Base-by-base conservation (phyloP, 2,888 invertebrate genomes). In the Eilema depressum region DNA sequence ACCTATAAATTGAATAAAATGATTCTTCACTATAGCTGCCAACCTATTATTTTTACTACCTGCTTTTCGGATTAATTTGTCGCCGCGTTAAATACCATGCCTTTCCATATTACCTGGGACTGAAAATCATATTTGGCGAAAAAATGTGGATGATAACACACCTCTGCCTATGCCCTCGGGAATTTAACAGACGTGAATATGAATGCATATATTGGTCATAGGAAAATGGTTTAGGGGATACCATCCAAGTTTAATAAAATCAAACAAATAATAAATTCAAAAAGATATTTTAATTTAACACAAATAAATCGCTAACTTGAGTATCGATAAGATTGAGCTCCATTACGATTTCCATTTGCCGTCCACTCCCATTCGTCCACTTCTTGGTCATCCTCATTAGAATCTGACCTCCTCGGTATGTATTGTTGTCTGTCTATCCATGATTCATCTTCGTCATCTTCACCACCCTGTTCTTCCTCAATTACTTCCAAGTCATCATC, bases 311-410 rank as follows among this genome's bases (percentile, higher is more conserved):
- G 85, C 85, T 94, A 93, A 90, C 93, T 92, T 80, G 88, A 85
- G 81, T 92, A 92, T 77, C 92, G 91, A 83, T 88, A 91, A 82
- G 90, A 85, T 89, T 94, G 93, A 91, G 92, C 91, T 77, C 93
- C 94, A 71, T 84, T 88, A 71, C 86, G 85, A 74, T 63, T 76
- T 10, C 85, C 86, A 66, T 84, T 88, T 56, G 85, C 80, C 3
- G 90, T 95, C 91, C 92, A 92, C 76, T 95, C 95, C 96, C 96
- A 96, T 81, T 95, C 95, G 53, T 95, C 94, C 14, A 94, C 84
- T 68, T 94, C 93, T 20, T 87, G 89, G 47, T 95, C 92, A 56
- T 90, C 88, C 37, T 89, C 88, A 66, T 89, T 85, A 3, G 88
- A 85, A 64, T 85, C 81, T 3, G 88, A 78, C 77, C 91, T 86